A percentile compares a stretch with the other conserved stretches of the same genome.
phyloP scores from a whole-genome alignment of 1,140 invertebrate genomes.

The Holcopasites calliopsidis region DNA sequence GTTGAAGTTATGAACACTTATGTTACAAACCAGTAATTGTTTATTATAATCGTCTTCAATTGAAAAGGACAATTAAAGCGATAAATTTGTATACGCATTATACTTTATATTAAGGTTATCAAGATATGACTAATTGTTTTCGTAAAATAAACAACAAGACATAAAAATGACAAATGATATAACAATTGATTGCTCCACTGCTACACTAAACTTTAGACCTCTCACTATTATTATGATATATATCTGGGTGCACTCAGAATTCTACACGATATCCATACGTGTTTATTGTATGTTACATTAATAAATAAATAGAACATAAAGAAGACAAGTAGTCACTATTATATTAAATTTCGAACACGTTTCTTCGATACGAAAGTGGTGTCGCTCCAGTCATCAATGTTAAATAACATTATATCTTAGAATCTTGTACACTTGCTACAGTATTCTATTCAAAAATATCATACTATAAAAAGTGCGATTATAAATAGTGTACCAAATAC shows the following conservation, averaged over 20 bases:
- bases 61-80: slow-evolving; percentile 61
- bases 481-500: background rate
- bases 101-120: slow-evolving; percentile 65
- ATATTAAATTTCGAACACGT: background rate
- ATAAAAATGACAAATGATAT: slow-evolving; percentile 75
- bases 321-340: slow-evolving; percentile 15
- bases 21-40: slow-evolving; percentile 66
- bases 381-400: too few species aligned
- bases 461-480: too few species aligned
- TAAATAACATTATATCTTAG: too few species aligned
- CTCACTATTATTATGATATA: slow-evolving; percentile 3
- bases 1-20: slow-evolving; percentile 26
- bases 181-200: slow-evolving; percentile 71
- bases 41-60: slow-evolving; percentile 64
- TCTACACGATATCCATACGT: slow-evolving; percentile 10
- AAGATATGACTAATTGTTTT: slow-evolving; percentile 69
- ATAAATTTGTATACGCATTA: slow-evolving; percentile 51
- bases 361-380: background rate
- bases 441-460: too few species aligned
- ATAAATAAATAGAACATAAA: slow-evolving; percentile 38
- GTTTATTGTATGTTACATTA: slow-evolving; percentile 14
- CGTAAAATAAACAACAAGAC: slow-evolving; percentile 73
- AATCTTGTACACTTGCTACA: too few species aligned
- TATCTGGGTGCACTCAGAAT: slow-evolving; percentile 2
- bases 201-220: slow-evolving; percentile 64